These are phyloP conservation scores for Arrhamphus sclerolepis DNA, from an alignment of 2,797 vertebrate species.

Conservation along the genomic window DNA sequence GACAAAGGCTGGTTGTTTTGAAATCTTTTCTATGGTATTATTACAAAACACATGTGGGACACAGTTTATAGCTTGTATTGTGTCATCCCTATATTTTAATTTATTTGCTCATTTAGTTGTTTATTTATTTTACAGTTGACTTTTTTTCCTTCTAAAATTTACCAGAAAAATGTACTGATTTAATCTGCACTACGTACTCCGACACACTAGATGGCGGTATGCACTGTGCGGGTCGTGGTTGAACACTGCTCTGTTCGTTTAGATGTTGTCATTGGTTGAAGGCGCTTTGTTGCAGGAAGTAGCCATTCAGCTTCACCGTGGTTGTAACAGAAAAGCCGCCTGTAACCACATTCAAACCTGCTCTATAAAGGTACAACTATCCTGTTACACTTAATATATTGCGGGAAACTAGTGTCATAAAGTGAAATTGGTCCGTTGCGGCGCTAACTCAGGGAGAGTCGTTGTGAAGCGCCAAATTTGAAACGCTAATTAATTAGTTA, in stretches of 20 bases:
- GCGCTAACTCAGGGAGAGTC: background rate
- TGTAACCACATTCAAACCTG: background rate
- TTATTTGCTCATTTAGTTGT: no score
- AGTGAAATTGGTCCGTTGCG: rapidly evolving
- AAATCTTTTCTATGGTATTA: no score
- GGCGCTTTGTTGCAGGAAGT: slow-evolving; percentile 45
- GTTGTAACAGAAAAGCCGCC: background rate
- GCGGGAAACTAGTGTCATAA: rapidly evolving
- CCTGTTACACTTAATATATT: rapidly evolving
- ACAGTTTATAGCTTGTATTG: no score
- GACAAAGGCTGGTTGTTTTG: no score
- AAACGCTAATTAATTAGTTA: slow-evolving; percentile 28
- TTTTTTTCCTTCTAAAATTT: no score
- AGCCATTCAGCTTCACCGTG: rapidly evolving
- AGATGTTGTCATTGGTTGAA: slow-evolving; percentile 41
- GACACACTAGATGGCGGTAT: background rate
- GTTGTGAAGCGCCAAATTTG: slow-evolving; percentile 61
- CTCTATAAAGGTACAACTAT: background rate
- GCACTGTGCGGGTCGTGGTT: no score
- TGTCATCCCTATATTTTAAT: no score
- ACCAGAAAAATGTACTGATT: no score
- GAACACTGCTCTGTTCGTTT: background rate
- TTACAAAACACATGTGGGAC: no score
- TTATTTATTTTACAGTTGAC: no score
- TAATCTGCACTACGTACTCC: background rate